Evolutionary conservation across 2,113 vertebrate genomes (phyloP).

Genomic region (Vimba vimba): DNA sequence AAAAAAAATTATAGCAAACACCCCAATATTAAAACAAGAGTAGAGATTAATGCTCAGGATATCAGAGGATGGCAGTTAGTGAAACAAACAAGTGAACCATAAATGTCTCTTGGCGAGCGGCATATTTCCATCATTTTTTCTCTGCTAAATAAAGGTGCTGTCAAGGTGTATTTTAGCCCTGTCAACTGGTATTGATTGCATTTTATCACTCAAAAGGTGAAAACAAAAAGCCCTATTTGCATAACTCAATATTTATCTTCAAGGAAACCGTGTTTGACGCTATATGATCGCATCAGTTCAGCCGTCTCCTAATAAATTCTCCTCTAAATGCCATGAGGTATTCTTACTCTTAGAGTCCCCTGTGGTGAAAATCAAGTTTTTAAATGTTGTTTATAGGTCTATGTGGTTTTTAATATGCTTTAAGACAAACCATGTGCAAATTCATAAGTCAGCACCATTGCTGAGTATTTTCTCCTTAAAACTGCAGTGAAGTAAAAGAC

Average conservation of each 20-base stretch:
- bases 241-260: constrained; percentile 33
- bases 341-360: not conserved
- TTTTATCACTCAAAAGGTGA: constrained; percentile 16
- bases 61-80: constrained; percentile 61
- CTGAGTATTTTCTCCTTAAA: too few species aligned
- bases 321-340: not conserved
- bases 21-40: constrained; percentile 60
- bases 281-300: not conserved
- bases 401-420: too few species aligned
- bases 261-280: constrained; percentile 27
- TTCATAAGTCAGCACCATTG: too few species aligned
- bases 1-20: constrained; percentile 48
- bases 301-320: not conserved
- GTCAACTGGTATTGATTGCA: constrained; percentile 6
- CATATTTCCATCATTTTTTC: not conserved
- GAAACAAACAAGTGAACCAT: constrained; percentile 63
- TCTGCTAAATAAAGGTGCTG: not conserved
- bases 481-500: too few species aligned
- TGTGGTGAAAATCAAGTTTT: too few species aligned
- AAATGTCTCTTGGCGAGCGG: constrained; percentile 60
- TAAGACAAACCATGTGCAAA: too few species aligned
- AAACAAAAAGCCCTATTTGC: not conserved
- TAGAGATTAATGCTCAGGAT: constrained; percentile 61
- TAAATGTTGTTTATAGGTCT: too few species aligned
- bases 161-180: constrained; percentile 18